Conservation (phyloP, 2,113 vertebrate genomes). For the Regulus satrapa region DNA sequence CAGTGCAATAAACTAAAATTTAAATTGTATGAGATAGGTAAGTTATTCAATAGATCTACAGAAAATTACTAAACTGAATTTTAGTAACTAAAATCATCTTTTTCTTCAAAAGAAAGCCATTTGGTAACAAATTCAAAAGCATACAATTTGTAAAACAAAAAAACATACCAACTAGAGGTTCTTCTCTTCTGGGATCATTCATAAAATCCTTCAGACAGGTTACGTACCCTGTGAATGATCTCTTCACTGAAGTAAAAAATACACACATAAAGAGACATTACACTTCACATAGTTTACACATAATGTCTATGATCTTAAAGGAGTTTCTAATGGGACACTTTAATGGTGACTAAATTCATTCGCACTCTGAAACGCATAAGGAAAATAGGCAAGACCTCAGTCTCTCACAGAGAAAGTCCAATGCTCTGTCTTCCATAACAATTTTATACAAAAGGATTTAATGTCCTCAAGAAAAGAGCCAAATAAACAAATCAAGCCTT, state of each 20-base stretch:
- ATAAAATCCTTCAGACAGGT: slow-evolving; percentile 57
- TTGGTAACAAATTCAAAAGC: neutral
- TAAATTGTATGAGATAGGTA: neutral
- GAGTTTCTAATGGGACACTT: neutral
- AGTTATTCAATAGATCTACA: neutral
- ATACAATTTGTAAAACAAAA: neutral
- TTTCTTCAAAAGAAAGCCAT: neutral
- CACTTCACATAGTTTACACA: neutral
- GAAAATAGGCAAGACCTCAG: neutral
- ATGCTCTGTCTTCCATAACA: neutral
- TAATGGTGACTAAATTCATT: neutral
- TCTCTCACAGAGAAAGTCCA: neutral
- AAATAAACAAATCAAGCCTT: neutral
- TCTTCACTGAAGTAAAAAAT: slow-evolving; percentile 22
- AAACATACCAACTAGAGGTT: slow-evolving; percentile 49
- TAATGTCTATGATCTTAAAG: neutral
- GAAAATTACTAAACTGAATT: neutral
- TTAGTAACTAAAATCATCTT: neutral
- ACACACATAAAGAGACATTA: neutral
- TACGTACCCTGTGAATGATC: neutral
- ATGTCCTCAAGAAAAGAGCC: neutral
- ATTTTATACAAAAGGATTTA: neutral
- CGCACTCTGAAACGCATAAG: neutral
- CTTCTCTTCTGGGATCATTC: slow-evolving; percentile 56
- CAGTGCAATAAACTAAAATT: neutral